These are phyloP conservation scores for Passer montanus DNA, from an alignment of 2,113 vertebrate species.

Conservation along the genomic window DNA sequence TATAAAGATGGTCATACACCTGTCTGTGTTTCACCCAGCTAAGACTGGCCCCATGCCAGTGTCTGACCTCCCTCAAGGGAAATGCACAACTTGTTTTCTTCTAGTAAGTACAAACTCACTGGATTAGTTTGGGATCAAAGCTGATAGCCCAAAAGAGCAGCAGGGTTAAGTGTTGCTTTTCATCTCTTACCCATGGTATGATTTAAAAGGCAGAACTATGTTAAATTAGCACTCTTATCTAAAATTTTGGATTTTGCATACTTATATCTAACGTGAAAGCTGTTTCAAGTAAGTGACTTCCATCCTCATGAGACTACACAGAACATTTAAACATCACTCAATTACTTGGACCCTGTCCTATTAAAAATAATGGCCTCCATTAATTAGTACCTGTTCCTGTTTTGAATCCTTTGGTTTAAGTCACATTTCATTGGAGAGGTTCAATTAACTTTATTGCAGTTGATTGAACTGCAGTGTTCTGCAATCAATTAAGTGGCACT, in stretches of 20 bases:
- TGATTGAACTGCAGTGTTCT: slow-evolving; percentile 14
- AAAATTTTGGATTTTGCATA: background rate
- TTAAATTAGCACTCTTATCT: background rate
- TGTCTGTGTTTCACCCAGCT: background rate
- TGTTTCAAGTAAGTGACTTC: background rate
- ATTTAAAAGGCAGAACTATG: background rate
- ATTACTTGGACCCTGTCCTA: background rate
- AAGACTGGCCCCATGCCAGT: background rate
- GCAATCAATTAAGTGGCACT: slow-evolving; percentile 50
- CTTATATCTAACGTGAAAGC: background rate
- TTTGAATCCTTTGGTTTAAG: slow-evolving; percentile 9
- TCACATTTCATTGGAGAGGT: slow-evolving; percentile 20
- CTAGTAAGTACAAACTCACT: background rate
- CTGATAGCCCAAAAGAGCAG: background rate
- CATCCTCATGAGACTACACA: background rate
- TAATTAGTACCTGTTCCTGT: slow-evolving; percentile 35
- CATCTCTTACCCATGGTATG: background rate
- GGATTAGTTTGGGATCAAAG: background rate
- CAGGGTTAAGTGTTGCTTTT: background rate
- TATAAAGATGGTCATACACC: background rate
- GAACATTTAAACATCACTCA: background rate
- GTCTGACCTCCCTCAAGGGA: background rate
- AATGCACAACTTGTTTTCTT: background rate
- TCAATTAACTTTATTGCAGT: slow-evolving; percentile 60
- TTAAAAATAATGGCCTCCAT: slow-evolving; percentile 52